phyloP scores from a whole-genome alignment of 2,888 invertebrate species.

The Campoplex nolae region DNA sequence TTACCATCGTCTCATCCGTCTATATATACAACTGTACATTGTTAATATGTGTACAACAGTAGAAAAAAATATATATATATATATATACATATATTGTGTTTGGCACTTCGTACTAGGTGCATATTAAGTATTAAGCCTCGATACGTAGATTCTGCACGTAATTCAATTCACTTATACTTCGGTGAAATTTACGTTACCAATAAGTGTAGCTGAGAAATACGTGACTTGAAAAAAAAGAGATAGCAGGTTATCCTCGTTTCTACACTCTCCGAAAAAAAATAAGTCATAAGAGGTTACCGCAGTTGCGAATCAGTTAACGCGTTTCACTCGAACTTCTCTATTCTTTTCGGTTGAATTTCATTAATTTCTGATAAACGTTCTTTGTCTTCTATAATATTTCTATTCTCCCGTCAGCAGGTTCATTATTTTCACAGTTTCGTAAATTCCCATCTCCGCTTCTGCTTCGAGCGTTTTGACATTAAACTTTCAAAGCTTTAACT shows the following conservation, averaged over 20 bases:
- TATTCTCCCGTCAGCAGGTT: background rate
- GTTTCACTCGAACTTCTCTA: background rate
- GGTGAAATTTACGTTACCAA: background rate
- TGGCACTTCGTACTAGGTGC: background rate
- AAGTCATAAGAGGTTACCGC: background rate
- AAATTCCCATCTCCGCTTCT: background rate
- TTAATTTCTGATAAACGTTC: background rate
- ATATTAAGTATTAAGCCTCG: conserved; percentile 12
- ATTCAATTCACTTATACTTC: conserved; percentile 7
- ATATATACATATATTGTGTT: background rate
- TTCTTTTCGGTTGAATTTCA: background rate
- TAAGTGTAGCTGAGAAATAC: conserved; percentile 5
- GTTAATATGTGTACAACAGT: background rate
- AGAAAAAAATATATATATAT: too few species aligned
- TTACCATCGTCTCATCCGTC: background rate
- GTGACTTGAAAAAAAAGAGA: conserved; percentile 11
- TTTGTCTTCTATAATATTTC: background rate
- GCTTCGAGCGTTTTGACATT: background rate
- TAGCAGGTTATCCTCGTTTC: background rate
- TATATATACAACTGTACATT: background rate
- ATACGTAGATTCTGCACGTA: background rate
- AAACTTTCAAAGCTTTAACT: background rate
- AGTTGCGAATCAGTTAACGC: background rate
- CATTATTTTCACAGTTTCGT: background rate
- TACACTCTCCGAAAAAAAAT: background rate